Percentiles rank a stretch among this genome's conserved stretches.
phyloP scores from a whole-genome alignment of 2,797 vertebrate species.

The Siniperca undulata region DNA sequence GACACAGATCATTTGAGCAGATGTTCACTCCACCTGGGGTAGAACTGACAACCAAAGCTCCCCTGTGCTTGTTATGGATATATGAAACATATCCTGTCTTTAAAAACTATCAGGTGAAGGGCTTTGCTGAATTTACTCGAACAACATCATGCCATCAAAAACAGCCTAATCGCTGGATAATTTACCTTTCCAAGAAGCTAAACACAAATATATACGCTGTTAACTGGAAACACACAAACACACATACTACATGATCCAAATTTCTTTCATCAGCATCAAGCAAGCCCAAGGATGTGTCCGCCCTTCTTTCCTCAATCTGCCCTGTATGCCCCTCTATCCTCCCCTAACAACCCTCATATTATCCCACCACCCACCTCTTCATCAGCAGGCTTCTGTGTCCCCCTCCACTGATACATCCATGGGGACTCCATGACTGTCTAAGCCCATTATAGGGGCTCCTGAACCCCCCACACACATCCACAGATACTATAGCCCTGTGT shows the following conservation, averaged over 20 bases:
- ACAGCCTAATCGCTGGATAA: slow-evolving; percentile 33
- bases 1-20: slow-evolving; percentile 69
- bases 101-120: slow-evolving; percentile 53
- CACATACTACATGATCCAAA: slow-evolving; percentile 41
- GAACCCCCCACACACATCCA: slow-evolving; percentile 38
- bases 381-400: slow-evolving; percentile 60
- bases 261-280: slow-evolving; percentile 66
- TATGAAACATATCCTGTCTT: slow-evolving; percentile 68
- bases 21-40: slow-evolving; percentile 74
- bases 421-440: slow-evolving; percentile 44
- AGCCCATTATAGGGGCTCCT: slow-evolving; percentile 56
- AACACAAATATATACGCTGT: slow-evolving; percentile 34
- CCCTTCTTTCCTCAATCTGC: slow-evolving; percentile 29
- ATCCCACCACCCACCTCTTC: slow-evolving; percentile 46
- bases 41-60: slow-evolving; percentile 55
- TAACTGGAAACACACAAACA: slow-evolving; percentile 37
- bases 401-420: slow-evolving; percentile 42
- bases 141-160: slow-evolving; percentile 36
- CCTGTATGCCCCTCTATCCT: slow-evolving; percentile 18
- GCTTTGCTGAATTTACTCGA: slow-evolving; percentile 31
- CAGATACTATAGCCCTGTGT: slow-evolving; percentile 55
- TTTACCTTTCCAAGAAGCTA: slow-evolving; percentile 33
- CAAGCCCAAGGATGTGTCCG: slow-evolving; percentile 55
- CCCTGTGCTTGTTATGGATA: slow-evolving; percentile 57
- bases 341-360: slow-evolving; percentile 41